Percentiles rank a stretch among this genome's conserved stretches.
Conservation (phyloP, 2,797 vertebrate genomes). For the Selene dorsalis region DNA sequence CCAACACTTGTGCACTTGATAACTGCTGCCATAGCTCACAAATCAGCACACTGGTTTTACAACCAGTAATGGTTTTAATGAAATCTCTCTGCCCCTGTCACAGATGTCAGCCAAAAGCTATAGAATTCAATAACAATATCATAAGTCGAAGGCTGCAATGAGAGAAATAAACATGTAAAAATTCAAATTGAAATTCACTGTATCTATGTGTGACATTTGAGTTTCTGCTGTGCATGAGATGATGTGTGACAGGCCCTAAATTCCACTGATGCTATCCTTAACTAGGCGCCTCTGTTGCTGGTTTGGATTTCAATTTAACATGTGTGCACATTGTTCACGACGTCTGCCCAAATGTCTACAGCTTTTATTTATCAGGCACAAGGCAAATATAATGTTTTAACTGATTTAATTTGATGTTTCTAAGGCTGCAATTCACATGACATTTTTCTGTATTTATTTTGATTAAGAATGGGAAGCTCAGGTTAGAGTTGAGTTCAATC, state of each 20-base stretch:
- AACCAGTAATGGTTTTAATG: constrained; percentile 76
- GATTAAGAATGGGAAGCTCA: background rate
- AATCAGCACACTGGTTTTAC: constrained; percentile 49
- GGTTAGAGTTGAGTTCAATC: background rate
- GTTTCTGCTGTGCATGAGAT: constrained; percentile 2
- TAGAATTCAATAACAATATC: background rate
- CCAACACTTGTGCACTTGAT: constrained; percentile 77
- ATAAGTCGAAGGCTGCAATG: background rate
- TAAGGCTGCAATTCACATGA: background rate
- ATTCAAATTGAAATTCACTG: background rate
- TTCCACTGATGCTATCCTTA: constrained; percentile 46
- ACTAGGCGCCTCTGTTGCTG: constrained; percentile 32
- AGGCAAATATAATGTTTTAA: background rate
- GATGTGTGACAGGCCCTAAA: constrained; percentile 45
- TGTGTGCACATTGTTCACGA: constrained; percentile 15
- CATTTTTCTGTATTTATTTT: background rate
- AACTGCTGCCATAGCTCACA: constrained; percentile 72
- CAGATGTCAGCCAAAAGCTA: background rate
- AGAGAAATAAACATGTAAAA: background rate
- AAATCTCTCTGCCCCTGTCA: constrained; percentile 25
- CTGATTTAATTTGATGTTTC: background rate
- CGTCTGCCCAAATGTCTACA: background rate
- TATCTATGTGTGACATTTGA: background rate
- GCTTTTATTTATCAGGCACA: background rate
- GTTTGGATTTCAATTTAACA: constrained; percentile 37